Evolutionary conservation across 2,797 vertebrate genomes (phyloP), one percentile per base, ranked within the genome.

Genomic region (Hylomyscus alleni): DNA sequence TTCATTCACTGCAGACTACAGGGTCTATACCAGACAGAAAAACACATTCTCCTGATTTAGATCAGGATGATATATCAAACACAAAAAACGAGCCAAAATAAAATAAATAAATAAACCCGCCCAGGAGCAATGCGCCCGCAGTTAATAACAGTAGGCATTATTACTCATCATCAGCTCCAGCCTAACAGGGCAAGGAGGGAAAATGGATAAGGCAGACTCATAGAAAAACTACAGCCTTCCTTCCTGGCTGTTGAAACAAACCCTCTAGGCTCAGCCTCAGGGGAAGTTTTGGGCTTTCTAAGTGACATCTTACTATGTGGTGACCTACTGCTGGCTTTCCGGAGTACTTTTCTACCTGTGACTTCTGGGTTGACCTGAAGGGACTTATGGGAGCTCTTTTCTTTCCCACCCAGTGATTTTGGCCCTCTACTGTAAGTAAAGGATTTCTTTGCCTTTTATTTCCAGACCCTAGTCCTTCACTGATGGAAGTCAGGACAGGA

Each of bases 351-450:
- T 95, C 96, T 97, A 91, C 86, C 31, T 82, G 77, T 95, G 96
- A 96, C 96, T 96, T 82, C 81, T 95, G 90, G 77, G 95, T 90
- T 80, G 97, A 97, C 97, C 96, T 0, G 37, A 93, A 93, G 95
- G 94, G 95, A 95, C 60, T 97, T 95, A 97, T 95, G 96, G 20
- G 97, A 96, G 88, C 93, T 86, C 44, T 96, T 97, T 97, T 94
- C 84, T 87, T 97, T 97, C 98, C 92, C 90, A 96, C 97, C 96
- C 97, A 47, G 54, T 96, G 94, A 94, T 72, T 98, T 92, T 67
- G 89, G 62, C 97, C 97, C 95, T 97, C 96, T 96, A 58, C 73
- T 73, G 81, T 92, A 44, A 73, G 52, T 37, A 40, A 58, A 31
- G 67, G 67, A 10, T 73, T 88, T 73, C 20, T 56, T 54, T 67